A percentile compares a stretch with the other conserved stretches of the same genome.
Evolutionary conservation across 2,797 vertebrate species (phyloP).

Genomic region (Oreochromis mossambicus): DNA sequence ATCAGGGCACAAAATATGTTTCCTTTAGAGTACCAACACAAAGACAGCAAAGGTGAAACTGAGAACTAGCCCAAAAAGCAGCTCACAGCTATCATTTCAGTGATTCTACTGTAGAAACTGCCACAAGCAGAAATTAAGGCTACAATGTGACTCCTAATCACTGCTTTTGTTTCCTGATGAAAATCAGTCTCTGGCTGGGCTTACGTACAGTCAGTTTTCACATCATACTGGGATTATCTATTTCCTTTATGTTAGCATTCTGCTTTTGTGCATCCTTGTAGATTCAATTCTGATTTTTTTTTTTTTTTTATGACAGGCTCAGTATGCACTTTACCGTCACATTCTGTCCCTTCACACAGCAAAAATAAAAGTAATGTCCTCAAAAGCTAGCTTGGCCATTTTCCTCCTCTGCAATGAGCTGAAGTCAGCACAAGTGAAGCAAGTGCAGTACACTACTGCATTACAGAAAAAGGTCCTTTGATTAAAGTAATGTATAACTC

Average conservation of each 20-base stretch:
- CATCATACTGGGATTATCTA: neutral
- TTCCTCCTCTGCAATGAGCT: neutral
- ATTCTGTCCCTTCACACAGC: neutral
- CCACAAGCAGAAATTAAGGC: neutral
- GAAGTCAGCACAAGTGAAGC: neutral
- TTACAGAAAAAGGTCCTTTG: neutral
- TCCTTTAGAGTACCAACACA: neutral
- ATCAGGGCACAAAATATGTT: neutral
- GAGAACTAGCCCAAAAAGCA: neutral
- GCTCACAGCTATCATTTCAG: neutral
- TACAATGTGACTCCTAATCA: neutral
- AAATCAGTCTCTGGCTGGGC: neutral
- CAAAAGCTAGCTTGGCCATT: neutral
- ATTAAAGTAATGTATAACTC: neutral
- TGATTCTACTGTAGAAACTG: neutral
- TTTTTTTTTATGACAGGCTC: neutral
- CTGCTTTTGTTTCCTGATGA: neutral
- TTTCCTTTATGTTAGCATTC: neutral
- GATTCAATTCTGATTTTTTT: rapidly evolving
- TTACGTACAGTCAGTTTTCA: neutral
- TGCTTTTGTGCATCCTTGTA: neutral
- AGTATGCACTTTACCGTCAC: neutral
- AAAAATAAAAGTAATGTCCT: neutral
- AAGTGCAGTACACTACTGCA: rapidly evolving
- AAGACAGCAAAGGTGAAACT: neutral